phyloP scores from a whole-genome alignment of 2,797 vertebrate genomes.

The Gorsachius magnificus region DNA sequence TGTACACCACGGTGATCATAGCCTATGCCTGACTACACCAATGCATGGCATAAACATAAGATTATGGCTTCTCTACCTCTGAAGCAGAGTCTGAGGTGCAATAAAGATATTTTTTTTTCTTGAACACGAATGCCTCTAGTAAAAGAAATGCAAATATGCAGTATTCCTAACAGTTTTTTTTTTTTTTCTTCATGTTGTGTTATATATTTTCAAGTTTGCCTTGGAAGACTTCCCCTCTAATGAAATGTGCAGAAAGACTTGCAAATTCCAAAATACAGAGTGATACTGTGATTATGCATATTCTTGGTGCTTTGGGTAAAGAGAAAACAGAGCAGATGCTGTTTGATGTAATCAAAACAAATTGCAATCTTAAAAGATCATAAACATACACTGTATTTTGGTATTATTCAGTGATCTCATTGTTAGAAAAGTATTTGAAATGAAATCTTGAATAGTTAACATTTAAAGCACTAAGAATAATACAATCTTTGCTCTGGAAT shows the following conservation, averaged over 20 bases:
- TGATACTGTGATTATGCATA: not conserved
- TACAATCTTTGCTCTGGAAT: not conserved
- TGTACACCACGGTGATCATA: not conserved
- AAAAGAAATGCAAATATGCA: not conserved
- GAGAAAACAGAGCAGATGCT: slow-evolving; percentile 50
- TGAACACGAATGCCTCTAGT: not conserved
- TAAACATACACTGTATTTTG: slow-evolving; percentile 24
- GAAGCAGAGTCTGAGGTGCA: not conserved
- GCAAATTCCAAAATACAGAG: not conserved
- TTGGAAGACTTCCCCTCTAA: not conserved
- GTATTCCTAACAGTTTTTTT: not conserved
- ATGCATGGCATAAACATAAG: not conserved
- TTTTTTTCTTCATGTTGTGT: not conserved
- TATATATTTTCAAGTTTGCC: not conserved
- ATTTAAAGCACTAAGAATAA: not conserved
- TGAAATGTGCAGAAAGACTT: not conserved
- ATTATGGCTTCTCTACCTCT: not conserved
- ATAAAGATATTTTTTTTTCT: not conserved
- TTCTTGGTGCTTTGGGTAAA: slow-evolving; percentile 15
- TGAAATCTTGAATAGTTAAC: slow-evolving; percentile 4
- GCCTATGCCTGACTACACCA: not conserved
- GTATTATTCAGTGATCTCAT: slow-evolving; percentile 21
- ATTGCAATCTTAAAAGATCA: slow-evolving; percentile 29
- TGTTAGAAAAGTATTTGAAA: slow-evolving; percentile 1
- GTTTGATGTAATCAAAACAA: slow-evolving; percentile 62